These are phyloP conservation scores for Perccottus glenii DNA, from an alignment of 2,113 vertebrate species.

Conservation along the genomic window DNA sequence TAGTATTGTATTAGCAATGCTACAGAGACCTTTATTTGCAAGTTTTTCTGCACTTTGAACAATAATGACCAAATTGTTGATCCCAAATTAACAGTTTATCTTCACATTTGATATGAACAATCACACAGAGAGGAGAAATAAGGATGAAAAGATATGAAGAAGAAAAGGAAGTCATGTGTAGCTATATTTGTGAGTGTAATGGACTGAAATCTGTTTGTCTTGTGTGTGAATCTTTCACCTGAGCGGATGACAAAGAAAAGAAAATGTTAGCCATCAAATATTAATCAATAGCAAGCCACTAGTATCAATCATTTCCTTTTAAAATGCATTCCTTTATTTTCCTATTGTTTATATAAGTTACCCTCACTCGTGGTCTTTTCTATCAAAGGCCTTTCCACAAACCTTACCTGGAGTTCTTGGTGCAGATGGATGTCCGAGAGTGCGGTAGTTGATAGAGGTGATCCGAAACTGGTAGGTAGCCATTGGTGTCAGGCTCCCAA, in stretches of 20 bases:
- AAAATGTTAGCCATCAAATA: conserved; percentile 56
- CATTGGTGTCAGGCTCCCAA: conserved; percentile 82
- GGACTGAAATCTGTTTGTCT: conserved; percentile 29
- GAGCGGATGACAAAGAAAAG: conserved; percentile 65
- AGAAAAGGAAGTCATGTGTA: conserved; percentile 15
- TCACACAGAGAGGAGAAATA: conserved; percentile 40
- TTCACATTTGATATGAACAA: conserved; percentile 7
- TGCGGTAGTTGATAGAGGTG: conserved; percentile 87
- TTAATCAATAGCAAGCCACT: conserved; percentile 1
- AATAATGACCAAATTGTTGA: not conserved
- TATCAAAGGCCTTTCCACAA: not conserved
- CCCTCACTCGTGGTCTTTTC: not conserved
- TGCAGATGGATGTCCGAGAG: conserved; percentile 85
- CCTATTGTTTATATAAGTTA: not conserved
- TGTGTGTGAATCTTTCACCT: conserved; percentile 76
- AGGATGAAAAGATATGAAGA: conserved; percentile 29
- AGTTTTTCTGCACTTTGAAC: conserved; percentile 12
- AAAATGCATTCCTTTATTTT: not conserved
- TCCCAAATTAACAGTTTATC: conserved; percentile 15
- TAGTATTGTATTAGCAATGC: not conserved
- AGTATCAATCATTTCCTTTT: conserved; percentile 1
- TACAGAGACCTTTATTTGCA: conserved; percentile 11
- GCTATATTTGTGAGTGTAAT: conserved; percentile 9
- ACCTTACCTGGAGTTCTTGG: conserved; percentile 87
- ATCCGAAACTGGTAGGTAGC: conserved; percentile 85